A percentile compares a stretch with the other conserved stretches of the same genome.
These are phyloP conservation scores for Formica exsecta DNA, from an alignment of 1,140 invertebrate genomes.

Conservation along the genomic window DNA sequence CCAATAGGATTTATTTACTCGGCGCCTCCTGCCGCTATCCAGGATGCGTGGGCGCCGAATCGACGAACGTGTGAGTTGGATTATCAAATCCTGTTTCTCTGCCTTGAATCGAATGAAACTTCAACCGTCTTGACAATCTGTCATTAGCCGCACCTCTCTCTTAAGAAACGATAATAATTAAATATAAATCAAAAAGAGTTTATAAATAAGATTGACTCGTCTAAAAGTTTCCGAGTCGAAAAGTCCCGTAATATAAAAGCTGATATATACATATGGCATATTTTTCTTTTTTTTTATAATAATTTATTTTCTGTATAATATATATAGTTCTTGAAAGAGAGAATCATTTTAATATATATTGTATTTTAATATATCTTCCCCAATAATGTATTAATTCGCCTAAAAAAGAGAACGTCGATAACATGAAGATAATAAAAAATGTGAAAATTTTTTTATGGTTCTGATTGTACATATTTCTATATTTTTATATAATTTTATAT, in stretches of 20 bases:
- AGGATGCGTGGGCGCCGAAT: slow-evolving; percentile 16
- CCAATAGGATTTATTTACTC: slow-evolving; percentile 62
- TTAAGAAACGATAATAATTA: not conserved
- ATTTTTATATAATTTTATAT: not conserved
- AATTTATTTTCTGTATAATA: not conserved
- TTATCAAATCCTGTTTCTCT: not conserved
- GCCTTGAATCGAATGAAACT: not conserved
- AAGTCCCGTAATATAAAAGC: not conserved
- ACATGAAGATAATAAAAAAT: too few species aligned
- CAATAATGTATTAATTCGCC: too few species aligned
- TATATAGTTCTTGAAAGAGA: too few species aligned
- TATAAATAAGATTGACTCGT: not conserved
- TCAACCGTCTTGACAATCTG: not conserved
- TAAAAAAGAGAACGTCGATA: too few species aligned
- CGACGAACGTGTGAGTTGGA: not conserved
- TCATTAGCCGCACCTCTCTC: not conserved
- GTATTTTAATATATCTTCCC: too few species aligned
- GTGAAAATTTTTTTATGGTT: too few species aligned
- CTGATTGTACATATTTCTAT: too few species aligned
- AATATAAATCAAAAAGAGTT: not conserved
- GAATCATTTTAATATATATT: not conserved
- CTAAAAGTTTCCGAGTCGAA: not conserved
- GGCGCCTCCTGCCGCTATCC: not conserved
- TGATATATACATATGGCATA: not conserved
- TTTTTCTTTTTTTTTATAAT: not conserved